These are phyloP conservation scores for Apeira syringaria DNA, from an alignment of 2,888 invertebrate species.

Conservation along the genomic window DNA sequence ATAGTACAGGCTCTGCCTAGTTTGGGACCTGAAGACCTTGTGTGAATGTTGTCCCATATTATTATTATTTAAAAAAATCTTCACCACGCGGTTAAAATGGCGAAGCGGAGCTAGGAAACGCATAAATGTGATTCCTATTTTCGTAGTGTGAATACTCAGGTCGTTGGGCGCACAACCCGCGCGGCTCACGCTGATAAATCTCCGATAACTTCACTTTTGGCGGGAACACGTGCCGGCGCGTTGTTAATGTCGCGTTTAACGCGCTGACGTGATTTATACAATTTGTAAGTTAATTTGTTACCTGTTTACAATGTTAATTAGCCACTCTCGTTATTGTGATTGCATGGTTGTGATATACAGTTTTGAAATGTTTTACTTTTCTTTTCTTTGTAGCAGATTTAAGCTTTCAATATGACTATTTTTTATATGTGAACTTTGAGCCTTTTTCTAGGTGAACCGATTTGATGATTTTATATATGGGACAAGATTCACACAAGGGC, in stretches of 20 bases:
- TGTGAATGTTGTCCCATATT: too few relatives aligned
- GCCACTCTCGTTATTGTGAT: constrained; percentile 2
- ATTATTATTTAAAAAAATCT: too few relatives aligned
- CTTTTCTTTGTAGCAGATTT: too few relatives aligned
- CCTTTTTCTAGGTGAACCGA: too few relatives aligned
- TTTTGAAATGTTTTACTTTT: neutral
- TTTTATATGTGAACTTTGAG: too few relatives aligned
- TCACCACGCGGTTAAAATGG: too few relatives aligned
- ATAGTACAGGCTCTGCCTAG: too few relatives aligned
- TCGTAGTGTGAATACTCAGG: neutral
- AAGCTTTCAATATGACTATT: too few relatives aligned
- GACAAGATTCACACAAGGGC: too few relatives aligned
- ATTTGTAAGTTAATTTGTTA: constrained; percentile 16
- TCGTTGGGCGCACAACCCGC: constrained; percentile 5
- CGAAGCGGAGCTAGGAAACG: too few relatives aligned
- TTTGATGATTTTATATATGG: too few relatives aligned
- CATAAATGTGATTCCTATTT: neutral
- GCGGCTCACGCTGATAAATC: constrained; percentile 24
- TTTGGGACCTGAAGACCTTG: too few relatives aligned
- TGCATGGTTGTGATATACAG: constrained; percentile 5
- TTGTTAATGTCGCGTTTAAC: constrained; percentile 30
- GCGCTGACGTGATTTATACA: constrained; percentile 17
- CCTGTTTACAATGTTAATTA: constrained; percentile 11
- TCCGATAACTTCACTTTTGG: constrained; percentile 29
- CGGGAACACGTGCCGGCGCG: constrained; percentile 28